Conservation (phyloP, 1,140 invertebrate genomes). For the Oppia nitens region DNA sequence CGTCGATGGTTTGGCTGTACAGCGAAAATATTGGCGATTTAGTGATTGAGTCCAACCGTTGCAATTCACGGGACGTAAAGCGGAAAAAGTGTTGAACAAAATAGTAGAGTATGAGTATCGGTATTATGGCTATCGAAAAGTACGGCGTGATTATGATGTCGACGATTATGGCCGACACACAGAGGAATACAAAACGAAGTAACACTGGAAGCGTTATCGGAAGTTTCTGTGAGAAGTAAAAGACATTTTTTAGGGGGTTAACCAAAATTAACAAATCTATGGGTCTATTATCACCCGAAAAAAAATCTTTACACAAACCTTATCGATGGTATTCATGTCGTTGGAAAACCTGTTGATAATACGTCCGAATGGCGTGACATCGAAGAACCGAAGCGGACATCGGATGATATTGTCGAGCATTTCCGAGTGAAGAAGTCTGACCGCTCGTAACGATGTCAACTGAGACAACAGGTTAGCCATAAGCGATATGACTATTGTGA, state of each 20-base stretch:
- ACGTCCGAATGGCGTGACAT: constrained; percentile 35
- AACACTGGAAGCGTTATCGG: constrained; percentile 51
- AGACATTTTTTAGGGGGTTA: too few relatives aligned
- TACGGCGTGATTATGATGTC: constrained; percentile 50
- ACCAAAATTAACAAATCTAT: too few relatives aligned
- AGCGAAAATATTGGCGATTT: constrained; percentile 53
- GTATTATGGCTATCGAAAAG: constrained; percentile 46
- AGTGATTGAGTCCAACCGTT: constrained; percentile 42
- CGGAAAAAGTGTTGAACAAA: constrained; percentile 50
- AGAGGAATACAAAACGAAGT: constrained; percentile 49
- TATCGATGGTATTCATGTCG: constrained; percentile 46
- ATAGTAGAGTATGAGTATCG: constrained; percentile 46
- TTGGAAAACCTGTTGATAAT: constrained; percentile 37
- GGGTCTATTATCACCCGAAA: constrained; percentile 1
- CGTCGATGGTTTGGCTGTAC: constrained; percentile 48
- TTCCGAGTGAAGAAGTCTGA: constrained; percentile 38
- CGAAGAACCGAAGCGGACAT: constrained; percentile 48
- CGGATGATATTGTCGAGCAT: constrained; percentile 42
- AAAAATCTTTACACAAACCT: constrained; percentile 25
- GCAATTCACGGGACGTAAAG: constrained; percentile 49
- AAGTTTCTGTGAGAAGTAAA: constrained; percentile 41
- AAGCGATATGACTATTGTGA: constrained; percentile 25
- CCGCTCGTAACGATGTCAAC: constrained; percentile 25
- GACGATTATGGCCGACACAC: constrained; percentile 48
- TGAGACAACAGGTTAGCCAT: constrained; percentile 27